A percentile compares a stretch with the other conserved stretches of the same genome.
Evolutionary conservation across 2,797 vertebrate genomes (phyloP).

Genomic region (Chaetophractus vellerosus): DNA sequence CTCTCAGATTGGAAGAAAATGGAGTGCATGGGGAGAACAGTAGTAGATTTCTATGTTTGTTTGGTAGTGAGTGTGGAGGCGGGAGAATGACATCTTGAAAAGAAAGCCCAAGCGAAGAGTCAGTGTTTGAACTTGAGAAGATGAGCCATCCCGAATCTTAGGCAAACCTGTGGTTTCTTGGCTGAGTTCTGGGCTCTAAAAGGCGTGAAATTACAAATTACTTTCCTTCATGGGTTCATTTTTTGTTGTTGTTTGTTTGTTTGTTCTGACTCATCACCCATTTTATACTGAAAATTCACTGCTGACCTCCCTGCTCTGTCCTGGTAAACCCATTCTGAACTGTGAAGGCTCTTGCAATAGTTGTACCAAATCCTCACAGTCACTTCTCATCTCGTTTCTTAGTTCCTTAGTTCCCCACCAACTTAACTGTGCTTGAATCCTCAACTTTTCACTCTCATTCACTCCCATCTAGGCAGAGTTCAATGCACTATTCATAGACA

Average conservation of each 20-base stretch:
- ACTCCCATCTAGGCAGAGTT: background rate
- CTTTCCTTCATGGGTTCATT: background rate
- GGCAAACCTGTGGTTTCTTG: slow-evolving; percentile 80
- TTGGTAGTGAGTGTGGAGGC: slow-evolving; percentile 92
- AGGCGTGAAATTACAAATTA: slow-evolving; percentile 55
- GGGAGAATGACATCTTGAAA: slow-evolving; percentile 91
- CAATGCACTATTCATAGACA: background rate
- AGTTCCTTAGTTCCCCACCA: background rate
- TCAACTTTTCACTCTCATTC: accelerated
- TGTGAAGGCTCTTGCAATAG: background rate
- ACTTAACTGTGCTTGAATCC: background rate
- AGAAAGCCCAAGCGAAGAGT: slow-evolving; percentile 87
- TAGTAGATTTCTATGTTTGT: slow-evolving; percentile 93
- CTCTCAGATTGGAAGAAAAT: slow-evolving; percentile 98
- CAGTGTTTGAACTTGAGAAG: slow-evolving; percentile 85
- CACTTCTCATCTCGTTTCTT: background rate
- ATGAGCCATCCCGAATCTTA: slow-evolving; percentile 80
- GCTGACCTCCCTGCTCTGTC: background rate
- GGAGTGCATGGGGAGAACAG: slow-evolving; percentile 95
- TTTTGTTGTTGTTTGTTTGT: slow-evolving; percentile 42
- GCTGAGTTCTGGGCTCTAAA: slow-evolving; percentile 58
- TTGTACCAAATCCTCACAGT: background rate
- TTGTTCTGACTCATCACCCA: slow-evolving; percentile 63
- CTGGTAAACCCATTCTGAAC: background rate
- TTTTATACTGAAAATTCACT: slow-evolving; percentile 19